Percentiles rank a stretch among this genome's conserved stretches.
Conservation (phyloP, 37 sponge, comb jelly and placozoan genomes). For the Aplysina aerophoba region DNA sequence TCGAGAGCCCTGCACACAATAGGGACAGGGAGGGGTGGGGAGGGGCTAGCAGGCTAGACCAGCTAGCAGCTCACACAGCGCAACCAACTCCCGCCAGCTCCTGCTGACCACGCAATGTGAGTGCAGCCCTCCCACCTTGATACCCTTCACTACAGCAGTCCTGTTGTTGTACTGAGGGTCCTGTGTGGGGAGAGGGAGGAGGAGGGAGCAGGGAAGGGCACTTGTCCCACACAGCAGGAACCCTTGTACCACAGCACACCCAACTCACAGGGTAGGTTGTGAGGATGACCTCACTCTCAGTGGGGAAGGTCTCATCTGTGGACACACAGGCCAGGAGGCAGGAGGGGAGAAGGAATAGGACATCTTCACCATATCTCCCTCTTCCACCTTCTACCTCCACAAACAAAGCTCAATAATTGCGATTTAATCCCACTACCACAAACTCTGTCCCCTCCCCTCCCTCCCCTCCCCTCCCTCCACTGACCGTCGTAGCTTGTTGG, state of each 20-base stretch:
- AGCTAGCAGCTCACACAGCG: no score
- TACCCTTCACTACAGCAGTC: constrained; percentile 30
- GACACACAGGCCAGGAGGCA: neutral
- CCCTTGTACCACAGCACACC: neutral
- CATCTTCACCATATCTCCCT: neutral
- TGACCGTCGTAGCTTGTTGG: constrained; percentile 44
- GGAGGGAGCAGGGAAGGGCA: constrained; percentile 34
- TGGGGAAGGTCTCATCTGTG: constrained; percentile 43
- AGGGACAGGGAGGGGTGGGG: no score
- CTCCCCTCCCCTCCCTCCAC: neutral
- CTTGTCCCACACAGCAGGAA: constrained; percentile 45
- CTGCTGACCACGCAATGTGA: neutral
- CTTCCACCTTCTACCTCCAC: no score
- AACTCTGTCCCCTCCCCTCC: no score
- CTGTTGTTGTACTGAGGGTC: constrained; percentile 21
- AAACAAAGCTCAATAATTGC: no score
- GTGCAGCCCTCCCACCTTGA: constrained; percentile 1
- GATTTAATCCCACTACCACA: no score
- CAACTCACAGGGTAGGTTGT: constrained; percentile 25
- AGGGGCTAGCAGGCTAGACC: no score
- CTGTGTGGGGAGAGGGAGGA: neutral
- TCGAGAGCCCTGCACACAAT: constrained; percentile 40
- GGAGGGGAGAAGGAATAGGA: neutral
- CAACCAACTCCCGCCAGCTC: neutral
- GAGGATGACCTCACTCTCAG: constrained; percentile 73